Percentiles rank a stretch among this genome's conserved stretches.
These are phyloP conservation scores for Hemicrepidius hirtus DNA, from an alignment of 2,888 invertebrate genomes.

Conservation along the genomic window DNA sequence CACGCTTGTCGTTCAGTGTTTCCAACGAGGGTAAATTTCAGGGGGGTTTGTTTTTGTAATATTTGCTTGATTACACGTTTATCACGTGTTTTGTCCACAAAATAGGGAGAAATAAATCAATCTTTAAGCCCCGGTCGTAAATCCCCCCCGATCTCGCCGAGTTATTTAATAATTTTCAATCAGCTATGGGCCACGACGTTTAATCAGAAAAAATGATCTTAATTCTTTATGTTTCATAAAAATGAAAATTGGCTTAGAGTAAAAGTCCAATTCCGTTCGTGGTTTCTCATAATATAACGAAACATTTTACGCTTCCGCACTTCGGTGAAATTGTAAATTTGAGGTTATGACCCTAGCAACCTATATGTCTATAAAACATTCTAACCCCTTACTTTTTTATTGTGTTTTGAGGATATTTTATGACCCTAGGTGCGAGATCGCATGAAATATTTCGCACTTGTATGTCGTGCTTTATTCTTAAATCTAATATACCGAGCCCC, in stretches of 20 bases:
- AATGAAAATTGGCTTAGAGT: slow-evolving; percentile 10
- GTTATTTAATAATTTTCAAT: slow-evolving; percentile 33
- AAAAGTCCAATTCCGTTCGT: slow-evolving; percentile 19
- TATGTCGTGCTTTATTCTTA: slow-evolving; percentile 16
- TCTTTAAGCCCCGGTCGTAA: slow-evolving; percentile 23
- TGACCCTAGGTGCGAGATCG: slow-evolving; percentile 25
- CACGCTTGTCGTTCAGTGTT: slow-evolving; percentile 17
- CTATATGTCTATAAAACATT: slow-evolving; percentile 41
- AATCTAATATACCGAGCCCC: slow-evolving; percentile 13
- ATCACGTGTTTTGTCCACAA: slow-evolving; percentile 30
- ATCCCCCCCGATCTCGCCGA: slow-evolving; percentile 7
- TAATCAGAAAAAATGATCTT: slow-evolving; percentile 23
- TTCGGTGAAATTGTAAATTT: slow-evolving; percentile 42
- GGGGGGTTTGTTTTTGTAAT: slow-evolving; percentile 14
- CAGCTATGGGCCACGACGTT: slow-evolving; percentile 1
- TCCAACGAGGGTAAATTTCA: slow-evolving; percentile 19
- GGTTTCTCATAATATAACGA: slow-evolving; percentile 34
- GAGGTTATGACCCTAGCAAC: slow-evolving; percentile 34
- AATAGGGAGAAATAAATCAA: slow-evolving; percentile 24
- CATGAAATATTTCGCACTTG: slow-evolving; percentile 34
- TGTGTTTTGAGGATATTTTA: slow-evolving; percentile 37
- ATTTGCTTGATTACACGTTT: slow-evolving; percentile 26
- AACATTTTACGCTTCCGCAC: slow-evolving; percentile 40
- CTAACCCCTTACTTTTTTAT: slow-evolving; percentile 34
- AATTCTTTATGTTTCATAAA: slow-evolving; percentile 35